Evolutionary conservation across 2,113 vertebrate genomes (phyloP).

Genomic region (Recurvirostra avosetta): DNA sequence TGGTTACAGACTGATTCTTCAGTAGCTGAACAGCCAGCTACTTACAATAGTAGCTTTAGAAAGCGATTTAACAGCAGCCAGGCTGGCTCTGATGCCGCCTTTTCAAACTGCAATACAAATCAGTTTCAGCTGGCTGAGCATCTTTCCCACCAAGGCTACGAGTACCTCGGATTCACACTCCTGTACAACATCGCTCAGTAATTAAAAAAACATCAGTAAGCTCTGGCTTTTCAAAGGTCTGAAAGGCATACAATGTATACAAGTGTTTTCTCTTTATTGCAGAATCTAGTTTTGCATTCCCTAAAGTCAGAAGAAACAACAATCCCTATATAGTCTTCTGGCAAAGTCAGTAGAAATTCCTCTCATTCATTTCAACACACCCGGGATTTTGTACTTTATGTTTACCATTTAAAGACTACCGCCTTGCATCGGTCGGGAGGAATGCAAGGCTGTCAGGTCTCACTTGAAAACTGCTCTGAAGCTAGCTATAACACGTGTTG

Average conservation of each 20-base stretch:
- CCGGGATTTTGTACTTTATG: not conserved
- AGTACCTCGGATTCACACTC: not conserved
- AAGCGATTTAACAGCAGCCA: conserved; percentile 26
- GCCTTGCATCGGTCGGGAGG: accelerated
- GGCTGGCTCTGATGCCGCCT: conserved; percentile 5
- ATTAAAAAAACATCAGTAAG: conserved; percentile 38
- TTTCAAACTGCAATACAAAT: conserved; percentile 35
- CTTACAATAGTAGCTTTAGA: not conserved
- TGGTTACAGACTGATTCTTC: conserved; percentile 5
- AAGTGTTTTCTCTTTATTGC: not conserved
- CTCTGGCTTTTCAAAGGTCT: not conserved
- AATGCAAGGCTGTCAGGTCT: not conserved
- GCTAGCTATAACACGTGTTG: accelerated
- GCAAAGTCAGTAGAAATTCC: not conserved
- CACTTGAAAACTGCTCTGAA: not conserved
- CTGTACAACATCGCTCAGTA: not conserved
- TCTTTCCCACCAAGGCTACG: not conserved
- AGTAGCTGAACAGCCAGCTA: conserved; percentile 38
- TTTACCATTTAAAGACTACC: not conserved
- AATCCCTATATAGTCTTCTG: not conserved
- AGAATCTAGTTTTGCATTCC: conserved; percentile 3
- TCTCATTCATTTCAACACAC: not conserved
- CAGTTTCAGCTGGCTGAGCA: conserved; percentile 16
- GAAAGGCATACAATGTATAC: not conserved
- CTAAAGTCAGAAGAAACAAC: not conserved